Conservation (phyloP, 2,113 vertebrate genomes). For the Ophthalmolycus amberensis region DNA sequence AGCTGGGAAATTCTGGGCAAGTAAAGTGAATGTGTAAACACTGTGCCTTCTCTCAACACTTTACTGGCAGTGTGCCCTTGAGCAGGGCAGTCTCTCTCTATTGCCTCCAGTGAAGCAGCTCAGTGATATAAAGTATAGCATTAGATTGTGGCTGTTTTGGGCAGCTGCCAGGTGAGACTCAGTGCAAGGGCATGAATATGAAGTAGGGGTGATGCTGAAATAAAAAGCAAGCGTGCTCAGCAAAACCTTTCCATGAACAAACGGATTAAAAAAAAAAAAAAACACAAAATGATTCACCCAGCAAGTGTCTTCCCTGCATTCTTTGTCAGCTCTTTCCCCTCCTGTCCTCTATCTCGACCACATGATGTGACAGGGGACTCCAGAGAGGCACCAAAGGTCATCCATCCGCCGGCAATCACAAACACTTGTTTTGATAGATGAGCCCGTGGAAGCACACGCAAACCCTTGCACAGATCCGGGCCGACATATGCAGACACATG, state of each 20-base stretch:
- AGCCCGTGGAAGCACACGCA: constrained; percentile 51
- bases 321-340: constrained; percentile 57
- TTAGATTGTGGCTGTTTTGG: constrained; percentile 33
- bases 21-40: constrained; percentile 60
- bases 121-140: constrained; percentile 48
- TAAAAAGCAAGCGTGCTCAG: constrained; percentile 52
- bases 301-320: constrained; percentile 47
- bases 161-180: constrained; percentile 51
- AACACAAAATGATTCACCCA: constrained; percentile 32
- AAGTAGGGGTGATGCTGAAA: constrained; percentile 42
- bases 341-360: constrained; percentile 49
- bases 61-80: constrained; percentile 65
- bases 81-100: constrained; percentile 46
- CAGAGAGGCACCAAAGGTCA: constrained; percentile 70
- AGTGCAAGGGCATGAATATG: constrained; percentile 45
- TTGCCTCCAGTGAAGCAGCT: constrained; percentile 40
- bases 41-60: constrained; percentile 47
- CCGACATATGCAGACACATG: constrained; percentile 16
- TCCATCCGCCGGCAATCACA: constrained; percentile 69
- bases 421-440: constrained; percentile 79
- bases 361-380: constrained; percentile 63
- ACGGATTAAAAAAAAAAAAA: constrained; percentile 34
- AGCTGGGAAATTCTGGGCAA: constrained; percentile 54
- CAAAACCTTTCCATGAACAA: constrained; percentile 48
- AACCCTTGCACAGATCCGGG: constrained; percentile 3